A percentile compares a stretch with the other conserved stretches of the same genome.
These are phyloP conservation scores for Melieria picta DNA, from an alignment of 2,888 invertebrate genomes.

Conservation along the genomic window DNA sequence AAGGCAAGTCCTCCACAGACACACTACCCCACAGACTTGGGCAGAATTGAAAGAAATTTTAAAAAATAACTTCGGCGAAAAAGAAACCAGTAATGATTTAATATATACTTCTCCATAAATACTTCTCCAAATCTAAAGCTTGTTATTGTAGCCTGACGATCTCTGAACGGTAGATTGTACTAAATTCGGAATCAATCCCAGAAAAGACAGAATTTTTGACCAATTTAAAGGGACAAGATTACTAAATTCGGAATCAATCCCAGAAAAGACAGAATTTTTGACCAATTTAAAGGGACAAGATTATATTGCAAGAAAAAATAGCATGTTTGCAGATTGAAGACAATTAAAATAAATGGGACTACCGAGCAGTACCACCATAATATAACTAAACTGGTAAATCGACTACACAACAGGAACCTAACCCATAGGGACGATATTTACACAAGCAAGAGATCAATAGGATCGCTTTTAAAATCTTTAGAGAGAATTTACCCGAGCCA, in stretches of 20 bases:
- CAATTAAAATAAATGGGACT: slow-evolving; percentile 12
- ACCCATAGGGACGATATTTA: background rate
- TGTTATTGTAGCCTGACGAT: too few species aligned
- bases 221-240: too few species aligned
- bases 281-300: too few species aligned
- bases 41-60: slow-evolving; percentile 6
- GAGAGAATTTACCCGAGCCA: background rate
- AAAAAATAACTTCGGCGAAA: slow-evolving; percentile 21
- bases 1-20: background rate
- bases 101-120: too few species aligned
- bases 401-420: slow-evolving; percentile 7
- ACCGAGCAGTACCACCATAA: slow-evolving; percentile 13
- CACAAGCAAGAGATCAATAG: background rate
- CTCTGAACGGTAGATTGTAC: too few species aligned
- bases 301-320: too few species aligned
- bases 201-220: too few species aligned
- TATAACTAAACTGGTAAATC: slow-evolving; percentile 11
- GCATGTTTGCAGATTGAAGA: slow-evolving; percentile 23
- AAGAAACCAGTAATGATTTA: slow-evolving; percentile 12
- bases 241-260: too few species aligned
- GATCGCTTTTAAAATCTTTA: background rate
- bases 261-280: too few species aligned
- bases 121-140: too few species aligned
- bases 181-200: too few species aligned
- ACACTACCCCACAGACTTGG: background rate